Evolutionary conservation across 2,888 invertebrate genomes (phyloP).

Genomic region (Chrysomela aeneicollis): DNA sequence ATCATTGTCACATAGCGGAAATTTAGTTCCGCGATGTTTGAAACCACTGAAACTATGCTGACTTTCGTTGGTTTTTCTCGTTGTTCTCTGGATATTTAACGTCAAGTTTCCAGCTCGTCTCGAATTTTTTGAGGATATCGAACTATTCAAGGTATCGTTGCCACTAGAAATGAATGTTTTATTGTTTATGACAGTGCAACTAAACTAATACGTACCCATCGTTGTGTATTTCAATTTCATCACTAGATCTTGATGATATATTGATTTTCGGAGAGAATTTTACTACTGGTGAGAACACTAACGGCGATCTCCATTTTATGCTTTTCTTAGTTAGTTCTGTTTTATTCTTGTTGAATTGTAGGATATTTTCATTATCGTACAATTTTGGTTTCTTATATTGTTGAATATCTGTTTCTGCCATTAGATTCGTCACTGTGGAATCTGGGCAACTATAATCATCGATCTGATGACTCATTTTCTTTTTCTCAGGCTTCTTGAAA

Average conservation of each 20-base stretch:
- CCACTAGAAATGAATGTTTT: neutral
- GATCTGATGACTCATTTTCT: constrained; percentile 17
- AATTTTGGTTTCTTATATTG: constrained; percentile 2
- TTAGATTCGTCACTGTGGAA: constrained; percentile 12
- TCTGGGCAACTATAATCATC: constrained; percentile 13
- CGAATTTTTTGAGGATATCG: constrained; percentile 22
- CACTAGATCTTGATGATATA: constrained; percentile 7
- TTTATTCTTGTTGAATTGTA: neutral
- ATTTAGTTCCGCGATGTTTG: constrained; percentile 11
- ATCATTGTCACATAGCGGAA: constrained; percentile 23
- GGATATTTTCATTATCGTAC: neutral
- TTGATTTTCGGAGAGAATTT: constrained; percentile 50
- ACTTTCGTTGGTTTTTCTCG: neutral
- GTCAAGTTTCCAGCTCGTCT: constrained; percentile 15
- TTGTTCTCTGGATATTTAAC: constrained; percentile 22
- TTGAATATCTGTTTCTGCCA: constrained; percentile 3
- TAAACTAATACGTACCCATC: constrained; percentile 23
- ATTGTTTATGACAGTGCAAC: neutral
- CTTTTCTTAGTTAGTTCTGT: constrained; percentile 33
- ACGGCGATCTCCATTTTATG: constrained; percentile 56
- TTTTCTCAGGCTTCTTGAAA: constrained; percentile 28
- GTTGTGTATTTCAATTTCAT: constrained; percentile 9
- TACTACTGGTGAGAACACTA: constrained; percentile 49
- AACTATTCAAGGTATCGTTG: constrained; percentile 24
- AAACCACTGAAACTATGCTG: neutral